phyloP scores from a whole-genome alignment of 2,113 vertebrate species.

The Narcine bancroftii region DNA sequence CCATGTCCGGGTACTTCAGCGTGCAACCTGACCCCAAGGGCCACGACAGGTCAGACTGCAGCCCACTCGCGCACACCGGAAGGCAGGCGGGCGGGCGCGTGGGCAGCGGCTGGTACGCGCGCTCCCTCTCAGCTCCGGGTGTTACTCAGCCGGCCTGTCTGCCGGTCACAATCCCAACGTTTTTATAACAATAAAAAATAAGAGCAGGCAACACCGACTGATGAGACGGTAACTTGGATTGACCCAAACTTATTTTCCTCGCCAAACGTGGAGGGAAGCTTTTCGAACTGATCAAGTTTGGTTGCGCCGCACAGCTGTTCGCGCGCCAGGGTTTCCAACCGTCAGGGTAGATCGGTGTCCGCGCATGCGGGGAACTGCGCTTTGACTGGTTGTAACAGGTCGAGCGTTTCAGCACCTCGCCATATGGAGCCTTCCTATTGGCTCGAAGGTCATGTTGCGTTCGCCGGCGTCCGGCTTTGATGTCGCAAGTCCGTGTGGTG shows the following conservation, averaged over 20 bases:
- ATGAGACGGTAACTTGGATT: no score
- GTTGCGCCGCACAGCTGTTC: neutral
- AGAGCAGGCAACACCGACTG: no score
- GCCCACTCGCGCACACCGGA: neutral
- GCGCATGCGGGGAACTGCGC: neutral
- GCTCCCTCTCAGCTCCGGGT: neutral
- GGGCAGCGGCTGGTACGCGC: neutral
- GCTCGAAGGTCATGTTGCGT: neutral
- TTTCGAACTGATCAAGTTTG: neutral
- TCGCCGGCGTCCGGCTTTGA: neutral
- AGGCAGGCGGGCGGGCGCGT: no score
- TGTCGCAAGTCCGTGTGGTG: neutral
- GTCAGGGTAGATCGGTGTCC: neutral
- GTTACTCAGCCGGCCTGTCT: no score
- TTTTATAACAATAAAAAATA: no score
- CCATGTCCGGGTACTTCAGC: neutral
- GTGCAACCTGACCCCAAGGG: neutral
- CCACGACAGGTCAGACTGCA: rapidly evolving
- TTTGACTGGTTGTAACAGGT: neutral
- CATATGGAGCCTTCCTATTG: neutral
- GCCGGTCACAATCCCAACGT: no score
- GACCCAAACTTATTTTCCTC: no score
- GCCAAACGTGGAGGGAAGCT: neutral
- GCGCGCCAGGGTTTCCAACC: neutral
- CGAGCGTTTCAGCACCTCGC: neutral